Conservation (phyloP, 2,888 invertebrate species). For the Blastobasis lacticolella region DNA sequence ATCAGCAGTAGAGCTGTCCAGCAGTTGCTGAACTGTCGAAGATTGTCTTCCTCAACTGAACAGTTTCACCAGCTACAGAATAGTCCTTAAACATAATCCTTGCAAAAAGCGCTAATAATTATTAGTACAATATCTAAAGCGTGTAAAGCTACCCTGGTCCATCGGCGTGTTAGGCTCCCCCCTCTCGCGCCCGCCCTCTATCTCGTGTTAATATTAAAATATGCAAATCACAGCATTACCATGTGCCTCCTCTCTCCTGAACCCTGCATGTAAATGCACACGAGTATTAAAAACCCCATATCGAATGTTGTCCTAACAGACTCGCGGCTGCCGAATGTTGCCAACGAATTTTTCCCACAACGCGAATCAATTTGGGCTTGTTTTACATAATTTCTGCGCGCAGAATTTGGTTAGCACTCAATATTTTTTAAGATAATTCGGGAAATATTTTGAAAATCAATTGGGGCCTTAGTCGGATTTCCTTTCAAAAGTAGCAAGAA, state of each 20-base stretch:
- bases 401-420: neutral
- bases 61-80: too few relatives aligned
- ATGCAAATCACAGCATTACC: slow-evolving; percentile 56
- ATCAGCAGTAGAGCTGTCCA: too few relatives aligned
- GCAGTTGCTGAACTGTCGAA: too few relatives aligned
- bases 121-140: too few relatives aligned
- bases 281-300: slow-evolving; percentile 21
- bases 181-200: slow-evolving; percentile 21
- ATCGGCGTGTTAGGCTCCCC: slow-evolving; percentile 8
- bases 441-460: too few relatives aligned
- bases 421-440: too few relatives aligned
- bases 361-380: slow-evolving; percentile 1
- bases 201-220: slow-evolving; percentile 58
- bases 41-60: too few relatives aligned
- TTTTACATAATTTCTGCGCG: slow-evolving; percentile 1
- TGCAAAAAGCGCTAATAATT: too few relatives aligned
- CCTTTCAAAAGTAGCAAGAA: too few relatives aligned
- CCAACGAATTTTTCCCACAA: neutral
- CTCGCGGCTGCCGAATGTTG: neutral
- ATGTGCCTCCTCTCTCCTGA: slow-evolving; percentile 32
- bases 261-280: slow-evolving; percentile 36
- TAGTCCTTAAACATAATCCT: too few relatives aligned
- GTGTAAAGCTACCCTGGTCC: too few relatives aligned
- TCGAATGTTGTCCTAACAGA: slow-evolving; percentile 10
- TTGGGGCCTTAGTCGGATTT: too few relatives aligned